Base-by-base conservation (phyloP, 1,140 invertebrate genomes). In the Trichomalopsis sarcophagae region DNA sequence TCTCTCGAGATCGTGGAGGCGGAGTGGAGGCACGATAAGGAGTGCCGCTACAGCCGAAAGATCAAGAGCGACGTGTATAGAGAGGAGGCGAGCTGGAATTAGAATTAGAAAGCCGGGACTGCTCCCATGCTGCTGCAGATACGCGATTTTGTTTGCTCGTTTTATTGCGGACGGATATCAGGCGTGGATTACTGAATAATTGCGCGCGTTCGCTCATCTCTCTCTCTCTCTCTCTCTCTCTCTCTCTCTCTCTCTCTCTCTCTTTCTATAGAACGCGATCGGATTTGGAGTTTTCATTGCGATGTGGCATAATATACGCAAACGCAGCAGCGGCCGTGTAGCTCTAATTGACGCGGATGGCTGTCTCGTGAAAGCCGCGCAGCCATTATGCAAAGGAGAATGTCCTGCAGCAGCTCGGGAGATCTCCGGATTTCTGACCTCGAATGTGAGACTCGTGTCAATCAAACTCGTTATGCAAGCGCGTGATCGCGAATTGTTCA, bases 361-460 rank as follows among this genome's bases (percentile, higher is more conserved):
- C 73, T 44, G 36, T 40, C 73, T 74, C 44, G 73, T 74, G 73
- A 44, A 17, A 74, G 36, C 33, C 21, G 4, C 33, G 17, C 17
- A 44, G 14, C 73, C 73, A 74, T 74, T 74, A 74, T 74, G 27
- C 73, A 74, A 40, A 74, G 33, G 30, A 74, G 73, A 40, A 71
- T 30, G 27, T 33, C 10, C 73, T 62, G 55, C 55, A 5, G 27
- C 27, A 27, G 27, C 27, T 27, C 68, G 23, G 23, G 68, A 71
- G n/a, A 71, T 71, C 36, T 5, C 9, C n/a, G 88, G 87, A 88
- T 91, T 88, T 87, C 89, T 89, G 89, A 85, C 85, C 82, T 74
- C 71, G 36, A 13, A 44, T 44, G 10, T 44, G 71, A 74, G 71
- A 74, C 17, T 4, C 9, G 33, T 21, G n/a, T 71, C 27, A 27